phyloP scores from a whole-genome alignment of 2,113 vertebrate genomes.

The Phalacrocorax carbo region DNA sequence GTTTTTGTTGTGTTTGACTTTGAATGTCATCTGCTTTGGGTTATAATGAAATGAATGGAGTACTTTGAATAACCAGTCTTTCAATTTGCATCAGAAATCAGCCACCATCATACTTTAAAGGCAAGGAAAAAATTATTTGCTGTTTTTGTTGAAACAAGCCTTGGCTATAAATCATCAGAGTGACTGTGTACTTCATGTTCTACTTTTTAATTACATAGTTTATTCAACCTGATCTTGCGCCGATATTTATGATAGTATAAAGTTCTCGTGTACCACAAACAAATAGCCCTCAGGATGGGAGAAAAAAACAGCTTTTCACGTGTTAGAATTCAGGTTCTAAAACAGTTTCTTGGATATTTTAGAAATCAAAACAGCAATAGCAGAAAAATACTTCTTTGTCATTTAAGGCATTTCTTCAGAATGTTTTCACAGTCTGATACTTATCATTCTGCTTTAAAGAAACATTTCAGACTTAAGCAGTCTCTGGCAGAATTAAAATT shows the following conservation, averaged over 20 bases:
- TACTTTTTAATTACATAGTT: background rate
- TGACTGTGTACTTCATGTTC: background rate
- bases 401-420: background rate
- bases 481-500: background rate
- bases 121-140: background rate
- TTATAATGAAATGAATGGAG: background rate
- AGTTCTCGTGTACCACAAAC: background rate
- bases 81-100: background rate
- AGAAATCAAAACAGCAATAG: background rate
- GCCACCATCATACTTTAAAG: background rate
- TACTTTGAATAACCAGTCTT: background rate
- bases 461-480: background rate
- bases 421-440: background rate
- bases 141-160: background rate
- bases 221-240: background rate
- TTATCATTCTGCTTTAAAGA: background rate
- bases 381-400: background rate
- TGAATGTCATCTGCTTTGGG: background rate
- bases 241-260: background rate
- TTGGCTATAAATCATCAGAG: background rate
- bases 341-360: background rate
- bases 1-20: background rate
- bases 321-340: background rate
- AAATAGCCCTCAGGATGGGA: background rate
- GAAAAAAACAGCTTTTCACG: background rate